Conservation (phyloP, 2,113 vertebrate genomes). For the Marmota flaviventris region DNA sequence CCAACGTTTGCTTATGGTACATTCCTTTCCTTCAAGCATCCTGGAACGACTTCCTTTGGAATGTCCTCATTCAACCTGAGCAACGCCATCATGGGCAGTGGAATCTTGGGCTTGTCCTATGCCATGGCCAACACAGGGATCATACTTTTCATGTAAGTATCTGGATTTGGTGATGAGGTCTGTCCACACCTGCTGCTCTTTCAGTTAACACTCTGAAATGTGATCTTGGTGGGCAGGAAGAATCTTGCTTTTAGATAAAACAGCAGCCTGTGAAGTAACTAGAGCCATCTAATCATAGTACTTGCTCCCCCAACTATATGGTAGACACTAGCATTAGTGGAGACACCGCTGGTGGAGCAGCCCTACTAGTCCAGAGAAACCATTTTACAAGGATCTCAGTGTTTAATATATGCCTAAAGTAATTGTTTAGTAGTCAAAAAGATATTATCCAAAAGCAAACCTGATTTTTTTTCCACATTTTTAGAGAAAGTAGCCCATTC, state of each 20-base stretch:
- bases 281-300: neutral
- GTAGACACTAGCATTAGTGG: too few relatives aligned
- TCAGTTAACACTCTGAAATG: neutral
- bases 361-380: too few relatives aligned
- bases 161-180: neutral
- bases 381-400: neutral
- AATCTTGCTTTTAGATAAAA: neutral
- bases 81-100: slow-evolving; percentile 99
- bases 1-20: neutral
- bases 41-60: slow-evolving; percentile 95
- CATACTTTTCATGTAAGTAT: slow-evolving; percentile 95
- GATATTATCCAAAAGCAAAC: neutral
- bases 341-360: neutral
- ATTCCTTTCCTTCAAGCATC: slow-evolving; percentile 88
- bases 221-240: neutral
- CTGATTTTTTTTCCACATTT: neutral
- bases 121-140: slow-evolving; percentile 99
- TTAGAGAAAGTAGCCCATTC: neutral
- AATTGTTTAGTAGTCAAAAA: neutral
- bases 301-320: neutral
- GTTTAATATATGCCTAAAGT: neutral
- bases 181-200: neutral
- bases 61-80: slow-evolving; percentile 98
- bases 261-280: neutral
- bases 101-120: slow-evolving; percentile 96